Percentiles rank a stretch among this genome's conserved stretches.
These are phyloP conservation scores for Noctua pronuba DNA, from an alignment of 2,888 invertebrate genomes.

Conservation along the genomic window DNA sequence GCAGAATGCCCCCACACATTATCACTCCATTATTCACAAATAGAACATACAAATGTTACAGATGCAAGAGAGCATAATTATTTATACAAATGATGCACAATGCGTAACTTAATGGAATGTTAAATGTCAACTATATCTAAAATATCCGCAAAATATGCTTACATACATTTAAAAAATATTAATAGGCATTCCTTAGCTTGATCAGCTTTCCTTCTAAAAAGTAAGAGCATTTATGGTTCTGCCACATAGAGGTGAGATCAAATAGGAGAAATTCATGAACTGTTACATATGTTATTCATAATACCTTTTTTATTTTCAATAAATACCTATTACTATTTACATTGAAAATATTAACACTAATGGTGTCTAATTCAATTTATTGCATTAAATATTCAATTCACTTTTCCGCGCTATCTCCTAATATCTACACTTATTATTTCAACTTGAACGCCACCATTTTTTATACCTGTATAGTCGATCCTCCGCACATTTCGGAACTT, in stretches of 20 bases:
- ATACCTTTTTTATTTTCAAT: constrained; percentile 63
- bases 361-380: constrained; percentile 71
- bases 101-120: constrained; percentile 65
- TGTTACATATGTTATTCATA: constrained; percentile 57
- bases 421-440: constrained; percentile 69
- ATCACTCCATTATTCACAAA: constrained; percentile 28
- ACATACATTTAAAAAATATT: constrained; percentile 22
- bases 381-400: constrained; percentile 73
- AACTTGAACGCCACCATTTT: constrained; percentile 50
- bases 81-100: constrained; percentile 31
- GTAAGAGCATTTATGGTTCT: constrained; percentile 20
- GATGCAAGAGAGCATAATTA: constrained; percentile 51
- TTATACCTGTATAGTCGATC: constrained; percentile 42
- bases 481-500: constrained; percentile 33
- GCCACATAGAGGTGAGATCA: constrained; percentile 51
- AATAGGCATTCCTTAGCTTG: constrained; percentile 27
- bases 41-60: constrained; percentile 43
- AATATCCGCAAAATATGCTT: constrained; percentile 31
- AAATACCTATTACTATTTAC: constrained; percentile 68
- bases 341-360: constrained; percentile 68
- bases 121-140: constrained; percentile 49
- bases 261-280: constrained; percentile 63
- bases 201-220: constrained; percentile 21
- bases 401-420: constrained; percentile 67
- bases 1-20: constrained; percentile 5